A percentile compares a stretch with the other conserved stretches of the same genome.
Evolutionary conservation across 1,140 invertebrate genomes (phyloP).

Genomic region (Chlorops oryzae): DNA sequence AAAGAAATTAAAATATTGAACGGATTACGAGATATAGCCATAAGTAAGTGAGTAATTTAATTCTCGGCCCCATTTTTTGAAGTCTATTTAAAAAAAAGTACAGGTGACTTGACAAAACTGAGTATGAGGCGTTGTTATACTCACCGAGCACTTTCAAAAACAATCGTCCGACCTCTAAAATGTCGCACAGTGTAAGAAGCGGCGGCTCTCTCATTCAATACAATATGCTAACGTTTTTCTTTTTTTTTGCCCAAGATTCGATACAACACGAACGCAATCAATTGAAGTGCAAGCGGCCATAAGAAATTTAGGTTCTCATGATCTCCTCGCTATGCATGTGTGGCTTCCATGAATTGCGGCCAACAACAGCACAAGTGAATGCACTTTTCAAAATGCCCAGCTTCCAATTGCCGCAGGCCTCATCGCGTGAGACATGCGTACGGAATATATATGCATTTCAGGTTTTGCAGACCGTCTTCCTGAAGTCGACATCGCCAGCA

Average conservation of each 20-base stretch:
- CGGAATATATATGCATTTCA: conserved; percentile 93
- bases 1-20: too few relatives aligned
- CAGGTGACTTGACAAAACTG: too few relatives aligned
- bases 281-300: conserved; percentile 82
- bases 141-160: too few relatives aligned
- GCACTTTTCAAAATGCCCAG: conserved; percentile 90
- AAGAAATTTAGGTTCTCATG: conserved; percentile 85
- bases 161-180: too few relatives aligned
- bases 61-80: too few relatives aligned
- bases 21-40: too few relatives aligned
- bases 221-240: neutral
- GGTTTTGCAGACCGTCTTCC: conserved; percentile 89
- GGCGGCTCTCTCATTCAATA: too few relatives aligned
- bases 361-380: conserved; percentile 75
- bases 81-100: too few relatives aligned
- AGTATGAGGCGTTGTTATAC: too few relatives aligned
- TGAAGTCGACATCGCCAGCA: conserved; percentile 78
- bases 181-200: too few relatives aligned
- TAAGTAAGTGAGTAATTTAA: too few relatives aligned
- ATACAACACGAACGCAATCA: conserved; percentile 64
- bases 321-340: conserved; percentile 90
- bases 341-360: conserved; percentile 81
- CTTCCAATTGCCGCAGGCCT: conserved; percentile 84
- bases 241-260: conserved; percentile 54
- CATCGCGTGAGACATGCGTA: conserved; percentile 80